Conservation (phyloP, 2,113 vertebrate species). For the Grallaria varia region DNA sequence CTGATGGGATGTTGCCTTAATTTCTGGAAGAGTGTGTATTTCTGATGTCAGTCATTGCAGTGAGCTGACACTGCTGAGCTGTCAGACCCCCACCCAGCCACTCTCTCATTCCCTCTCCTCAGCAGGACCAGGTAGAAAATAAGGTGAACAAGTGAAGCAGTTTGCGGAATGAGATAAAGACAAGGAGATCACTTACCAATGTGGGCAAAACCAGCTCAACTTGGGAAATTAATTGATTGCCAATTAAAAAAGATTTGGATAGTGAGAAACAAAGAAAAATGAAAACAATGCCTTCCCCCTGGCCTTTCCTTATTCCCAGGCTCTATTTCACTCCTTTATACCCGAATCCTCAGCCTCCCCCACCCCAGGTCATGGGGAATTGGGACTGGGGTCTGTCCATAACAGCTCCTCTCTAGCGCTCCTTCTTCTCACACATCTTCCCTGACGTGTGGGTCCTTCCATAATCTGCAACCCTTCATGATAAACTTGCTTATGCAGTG, state of each 20-base stretch:
- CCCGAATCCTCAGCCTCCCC: background rate
- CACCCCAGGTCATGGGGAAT: background rate
- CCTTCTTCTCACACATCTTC: background rate
- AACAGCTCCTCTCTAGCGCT: fast-evolving
- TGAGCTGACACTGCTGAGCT: background rate
- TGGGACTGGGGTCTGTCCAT: background rate
- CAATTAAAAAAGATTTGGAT: background rate
- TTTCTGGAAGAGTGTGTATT: background rate
- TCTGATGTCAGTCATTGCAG: background rate
- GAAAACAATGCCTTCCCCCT: background rate
- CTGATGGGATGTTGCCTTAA: background rate
- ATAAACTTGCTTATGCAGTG: background rate
- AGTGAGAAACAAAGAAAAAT: background rate
- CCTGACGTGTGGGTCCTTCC: background rate
- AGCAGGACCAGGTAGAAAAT: background rate
- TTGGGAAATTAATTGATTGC: background rate
- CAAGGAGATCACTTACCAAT: background rate
- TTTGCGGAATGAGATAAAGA: background rate
- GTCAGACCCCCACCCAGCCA: background rate
- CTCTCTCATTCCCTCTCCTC: background rate
- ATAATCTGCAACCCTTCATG: background rate
- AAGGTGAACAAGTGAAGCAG: background rate
- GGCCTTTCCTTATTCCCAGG: background rate
- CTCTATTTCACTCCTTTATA: background rate
- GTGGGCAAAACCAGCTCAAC: background rate